Base-by-base conservation (phyloP, 1,140 invertebrate species). In the Helicorthomorpha holstii region DNA sequence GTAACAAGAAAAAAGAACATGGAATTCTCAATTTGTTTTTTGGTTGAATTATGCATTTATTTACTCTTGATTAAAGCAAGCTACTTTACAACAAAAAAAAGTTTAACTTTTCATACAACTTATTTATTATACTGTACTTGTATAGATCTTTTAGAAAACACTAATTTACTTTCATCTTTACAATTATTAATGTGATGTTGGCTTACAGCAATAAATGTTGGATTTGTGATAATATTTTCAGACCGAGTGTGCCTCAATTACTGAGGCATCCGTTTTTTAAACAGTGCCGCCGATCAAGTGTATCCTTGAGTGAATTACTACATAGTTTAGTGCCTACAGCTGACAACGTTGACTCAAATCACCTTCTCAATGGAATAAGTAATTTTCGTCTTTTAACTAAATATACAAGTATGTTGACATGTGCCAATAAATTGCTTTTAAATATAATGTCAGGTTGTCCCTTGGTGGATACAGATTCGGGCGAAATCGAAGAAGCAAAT, bases 181-280 rank as follows among this genome's bases (percentile, higher is more conserved):
- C n/a, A n/a, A n/a, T 54, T 52, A 27, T 38, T 52, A 41, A 12
- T 41, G 38, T 41, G 12, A 41, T 19, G 38, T 12, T 12, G 38
- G 38, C 38, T 19, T 41, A 12, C 38, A 19, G 38, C n/a, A n/a
- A n/a, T n/a, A n/a, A n/a, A n/a, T n/a, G n/a, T n/a, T n/a, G n/a
- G n/a, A n/a, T n/a, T n/a, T n/a, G n/a, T n/a, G n/a, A n/a, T 34
- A 16, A 34, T 16, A 43, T 53, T 50, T 55, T 25, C 53, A 65
- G 65, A 50, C 67, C 67, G 25, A 59, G 57, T 43, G 64, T 66
- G 19, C 24, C 52, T 3, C 56, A 58, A 58, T 64, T 88, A 41
- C 64, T 85, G 21, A 73, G 68, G 49, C 84, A 90, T 63, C 67
- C 75, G 7, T 86, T 87, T 66, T 82, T 88, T 59, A 86, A 85